A percentile compares a stretch with the other conserved stretches of the same genome.
Conservation (phyloP, 2,113 vertebrate species). For the Scalopus aquaticus region DNA sequence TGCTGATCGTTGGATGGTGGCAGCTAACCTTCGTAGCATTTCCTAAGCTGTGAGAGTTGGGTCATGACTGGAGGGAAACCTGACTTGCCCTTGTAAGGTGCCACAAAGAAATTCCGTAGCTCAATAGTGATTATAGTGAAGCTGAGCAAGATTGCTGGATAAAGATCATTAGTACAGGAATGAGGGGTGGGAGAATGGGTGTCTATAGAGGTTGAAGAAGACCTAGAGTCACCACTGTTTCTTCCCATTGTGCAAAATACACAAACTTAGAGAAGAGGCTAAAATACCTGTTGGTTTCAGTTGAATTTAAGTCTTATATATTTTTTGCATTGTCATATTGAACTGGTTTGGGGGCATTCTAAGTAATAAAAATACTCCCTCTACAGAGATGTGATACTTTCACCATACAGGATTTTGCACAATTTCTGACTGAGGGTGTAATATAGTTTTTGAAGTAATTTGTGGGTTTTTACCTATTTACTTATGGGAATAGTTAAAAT, state of each 20-base stretch:
- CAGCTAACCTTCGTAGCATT: background rate
- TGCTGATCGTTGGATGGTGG: background rate
- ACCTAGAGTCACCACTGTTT: background rate
- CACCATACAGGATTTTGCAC: constrained; percentile 22
- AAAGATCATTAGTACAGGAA: background rate
- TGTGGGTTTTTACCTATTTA: constrained; percentile 30
- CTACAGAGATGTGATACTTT: background rate
- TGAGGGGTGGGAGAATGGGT: background rate
- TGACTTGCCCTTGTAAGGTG: background rate
- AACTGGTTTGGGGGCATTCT: background rate
- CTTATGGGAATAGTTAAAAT: constrained; percentile 21
- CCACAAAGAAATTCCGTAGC: background rate
- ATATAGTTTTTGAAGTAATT: constrained; percentile 22
- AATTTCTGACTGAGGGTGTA: background rate
- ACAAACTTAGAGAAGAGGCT: background rate
- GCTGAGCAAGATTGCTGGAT: background rate
- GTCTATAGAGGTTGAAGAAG: background rate
- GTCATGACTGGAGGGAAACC: background rate
- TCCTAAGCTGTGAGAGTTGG: background rate
- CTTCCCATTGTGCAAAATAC: background rate
- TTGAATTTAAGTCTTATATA: constrained; percentile 22
- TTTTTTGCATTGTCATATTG: background rate
- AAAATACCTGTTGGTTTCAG: background rate
- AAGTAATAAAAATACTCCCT: constrained; percentile 27
- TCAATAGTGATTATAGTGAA: background rate